Percentiles rank a stretch among this genome's conserved stretches.
phyloP scores from a whole-genome alignment of 2,888 invertebrate species.

The Anticlea derivata region DNA sequence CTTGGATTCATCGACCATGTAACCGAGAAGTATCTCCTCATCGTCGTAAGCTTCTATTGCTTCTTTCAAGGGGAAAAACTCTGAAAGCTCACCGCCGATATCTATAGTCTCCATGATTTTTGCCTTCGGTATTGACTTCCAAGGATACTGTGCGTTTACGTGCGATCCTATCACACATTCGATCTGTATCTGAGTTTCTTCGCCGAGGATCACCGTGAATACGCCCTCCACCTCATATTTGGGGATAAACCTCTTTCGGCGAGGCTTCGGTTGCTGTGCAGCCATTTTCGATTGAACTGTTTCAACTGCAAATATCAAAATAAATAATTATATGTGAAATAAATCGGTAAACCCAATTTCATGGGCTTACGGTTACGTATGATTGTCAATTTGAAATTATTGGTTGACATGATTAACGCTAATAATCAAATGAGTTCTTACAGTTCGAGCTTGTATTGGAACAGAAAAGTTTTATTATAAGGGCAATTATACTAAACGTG shows the following conservation, averaged over 20 bases:
- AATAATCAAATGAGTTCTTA: slow-evolving; percentile 3
- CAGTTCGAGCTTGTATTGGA: too few species aligned
- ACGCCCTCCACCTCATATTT: slow-evolving; percentile 84
- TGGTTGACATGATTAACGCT: not conserved
- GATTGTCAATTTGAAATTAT: not conserved
- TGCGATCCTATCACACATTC: slow-evolving; percentile 87
- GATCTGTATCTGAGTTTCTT: slow-evolving; percentile 84
- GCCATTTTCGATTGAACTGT: slow-evolving; percentile 38
- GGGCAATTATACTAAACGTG: too few species aligned
- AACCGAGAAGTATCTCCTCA: slow-evolving; percentile 85
- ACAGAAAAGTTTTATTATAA: too few species aligned
- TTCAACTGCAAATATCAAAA: slow-evolving; percentile 45
- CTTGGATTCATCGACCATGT: slow-evolving; percentile 85
- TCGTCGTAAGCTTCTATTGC: slow-evolving; percentile 64
- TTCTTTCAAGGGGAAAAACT: slow-evolving; percentile 65
- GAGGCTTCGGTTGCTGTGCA: slow-evolving; percentile 49
- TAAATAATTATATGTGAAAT: not conserved
- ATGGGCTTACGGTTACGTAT: not conserved
- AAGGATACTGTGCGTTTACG: slow-evolving; percentile 89
- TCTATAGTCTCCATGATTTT: slow-evolving; percentile 86
- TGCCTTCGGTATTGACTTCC: slow-evolving; percentile 86
- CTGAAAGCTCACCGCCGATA: slow-evolving; percentile 77
- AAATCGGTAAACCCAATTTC: not conserved
- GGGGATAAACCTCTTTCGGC: slow-evolving; percentile 72
- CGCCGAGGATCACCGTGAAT: slow-evolving; percentile 75